Evolutionary conservation across 1,140 invertebrate species (phyloP).

Genomic region (Zaprionus africanus): DNA sequence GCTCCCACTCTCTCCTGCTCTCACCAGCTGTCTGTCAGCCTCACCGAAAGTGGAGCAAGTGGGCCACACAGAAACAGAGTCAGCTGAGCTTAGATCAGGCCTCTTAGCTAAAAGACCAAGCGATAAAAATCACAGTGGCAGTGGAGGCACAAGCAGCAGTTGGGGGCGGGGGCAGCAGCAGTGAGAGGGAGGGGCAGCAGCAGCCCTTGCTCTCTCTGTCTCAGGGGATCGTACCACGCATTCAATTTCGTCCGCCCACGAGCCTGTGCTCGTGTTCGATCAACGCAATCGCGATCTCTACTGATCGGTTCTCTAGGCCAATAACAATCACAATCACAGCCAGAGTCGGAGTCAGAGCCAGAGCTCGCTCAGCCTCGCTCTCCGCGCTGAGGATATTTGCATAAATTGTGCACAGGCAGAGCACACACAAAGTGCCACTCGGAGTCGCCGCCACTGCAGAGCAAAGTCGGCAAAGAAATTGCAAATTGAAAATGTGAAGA

Average conservation of each 20-base stretch:
- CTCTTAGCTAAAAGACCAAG: slow-evolving; percentile 70
- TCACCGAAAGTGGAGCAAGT: slow-evolving; percentile 49
- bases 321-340: slow-evolving; percentile 71
- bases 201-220: background rate
- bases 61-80: slow-evolving; percentile 47
- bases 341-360: background rate
- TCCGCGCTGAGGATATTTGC: slow-evolving; percentile 52
- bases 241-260: slow-evolving; percentile 77
- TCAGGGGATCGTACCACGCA: slow-evolving; percentile 39
- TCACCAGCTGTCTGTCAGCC: slow-evolving; percentile 9
- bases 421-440: slow-evolving; percentile 36
- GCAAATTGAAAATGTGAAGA: slow-evolving; percentile 82
- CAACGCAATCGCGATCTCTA: slow-evolving; percentile 29
- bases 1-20: background rate
- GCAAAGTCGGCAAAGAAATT: slow-evolving; percentile 37
- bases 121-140: slow-evolving; percentile 67
- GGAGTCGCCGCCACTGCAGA: background rate
- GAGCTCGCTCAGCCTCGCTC: slow-evolving; percentile 6
- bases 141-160: background rate
- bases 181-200: background rate
- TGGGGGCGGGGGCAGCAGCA: slow-evolving; percentile 21
- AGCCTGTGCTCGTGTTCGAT: slow-evolving; percentile 34
- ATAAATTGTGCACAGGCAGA: slow-evolving; percentile 62
- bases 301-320: slow-evolving; percentile 72
- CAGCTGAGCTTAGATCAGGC: slow-evolving; percentile 33